Percentiles rank a stretch among this genome's conserved stretches.
Conservation (phyloP, 2,888 invertebrate genomes). For the Epirrita christyi region DNA sequence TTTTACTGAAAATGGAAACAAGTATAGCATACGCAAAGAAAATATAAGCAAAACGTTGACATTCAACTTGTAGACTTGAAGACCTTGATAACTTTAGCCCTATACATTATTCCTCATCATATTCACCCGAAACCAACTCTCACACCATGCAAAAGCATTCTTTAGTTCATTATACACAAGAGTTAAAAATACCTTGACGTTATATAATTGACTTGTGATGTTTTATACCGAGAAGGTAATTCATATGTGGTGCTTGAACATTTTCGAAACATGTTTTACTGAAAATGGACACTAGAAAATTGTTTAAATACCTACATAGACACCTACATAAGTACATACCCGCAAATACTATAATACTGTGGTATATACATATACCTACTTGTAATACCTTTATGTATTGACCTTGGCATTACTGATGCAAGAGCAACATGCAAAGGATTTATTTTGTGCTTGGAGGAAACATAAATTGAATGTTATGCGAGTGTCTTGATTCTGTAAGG, state of each 20-base stretch:
- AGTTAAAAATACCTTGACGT: constrained; percentile 30
- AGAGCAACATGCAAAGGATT: constrained; percentile 16
- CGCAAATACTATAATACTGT: too few species aligned
- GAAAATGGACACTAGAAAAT: constrained; percentile 83
- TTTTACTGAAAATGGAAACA: constrained; percentile 83
- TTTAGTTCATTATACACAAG: constrained; percentile 11
- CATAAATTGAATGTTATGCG: neutral
- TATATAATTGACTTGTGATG: constrained; percentile 30
- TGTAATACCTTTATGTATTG: constrained; percentile 39
- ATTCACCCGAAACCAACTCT: constrained; percentile 37
- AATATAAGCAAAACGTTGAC: constrained; percentile 77
- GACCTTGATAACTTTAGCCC: constrained; percentile 74
- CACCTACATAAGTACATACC: neutral
- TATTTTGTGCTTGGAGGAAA: neutral
- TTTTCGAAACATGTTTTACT: constrained; percentile 73
- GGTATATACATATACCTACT: constrained; percentile 8
- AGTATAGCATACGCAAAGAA: constrained; percentile 39
- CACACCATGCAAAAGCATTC: constrained; percentile 40
- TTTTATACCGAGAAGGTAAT: constrained; percentile 31
- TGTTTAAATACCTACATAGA: constrained; percentile 29
- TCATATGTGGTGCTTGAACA: constrained; percentile 53
- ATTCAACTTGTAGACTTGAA: constrained; percentile 75
- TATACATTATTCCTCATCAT: constrained; percentile 45
- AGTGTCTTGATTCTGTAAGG: constrained; percentile 5
- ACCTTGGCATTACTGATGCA: constrained; percentile 73